Conservation (phyloP, 1,140 invertebrate species). For the Saccostrea glomerata region DNA sequence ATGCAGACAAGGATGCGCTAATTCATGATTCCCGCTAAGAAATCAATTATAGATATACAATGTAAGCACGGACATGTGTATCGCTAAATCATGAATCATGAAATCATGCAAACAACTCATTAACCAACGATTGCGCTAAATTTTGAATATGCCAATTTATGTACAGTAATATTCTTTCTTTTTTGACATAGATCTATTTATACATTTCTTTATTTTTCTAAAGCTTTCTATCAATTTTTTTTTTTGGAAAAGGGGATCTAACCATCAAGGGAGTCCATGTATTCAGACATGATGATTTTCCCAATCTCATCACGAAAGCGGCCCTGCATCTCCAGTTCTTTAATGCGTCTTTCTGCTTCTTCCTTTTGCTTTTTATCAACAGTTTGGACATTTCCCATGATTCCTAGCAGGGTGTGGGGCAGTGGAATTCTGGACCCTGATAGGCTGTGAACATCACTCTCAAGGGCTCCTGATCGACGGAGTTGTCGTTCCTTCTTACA, state of each 20-base stretch:
- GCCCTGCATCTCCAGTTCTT: slow-evolving; percentile 60
- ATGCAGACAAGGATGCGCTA: too few relatives aligned
- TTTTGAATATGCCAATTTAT: too few relatives aligned
- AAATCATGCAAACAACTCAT: too few relatives aligned
- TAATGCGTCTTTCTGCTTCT: slow-evolving; percentile 46
- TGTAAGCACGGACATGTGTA: too few relatives aligned
- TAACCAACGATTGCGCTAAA: too few relatives aligned
- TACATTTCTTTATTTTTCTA: too few relatives aligned
- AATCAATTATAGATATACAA: too few relatives aligned
- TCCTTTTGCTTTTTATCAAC: slow-evolving; percentile 39
- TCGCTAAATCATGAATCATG: too few relatives aligned
- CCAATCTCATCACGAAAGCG: slow-evolving; percentile 63
- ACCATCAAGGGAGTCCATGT: slow-evolving; percentile 62
- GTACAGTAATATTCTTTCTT: too few relatives aligned
- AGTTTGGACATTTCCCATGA: slow-evolving; percentile 67
- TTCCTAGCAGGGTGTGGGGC: slow-evolving; percentile 51
- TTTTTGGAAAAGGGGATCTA: background rate
- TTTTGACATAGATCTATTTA: too few relatives aligned
- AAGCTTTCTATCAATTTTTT: too few relatives aligned
- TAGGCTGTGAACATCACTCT: slow-evolving; percentile 26
- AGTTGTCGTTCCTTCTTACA: slow-evolving; percentile 61
- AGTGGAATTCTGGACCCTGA: slow-evolving; percentile 52
- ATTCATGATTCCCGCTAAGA: too few relatives aligned
- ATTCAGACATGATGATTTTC: slow-evolving; percentile 59
- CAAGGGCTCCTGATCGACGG: slow-evolving; percentile 56